Evolutionary conservation across 2,888 invertebrate genomes (phyloP), one percentile per base, ranked within the genome.

Genomic region (Drosophila melanosoma): DNA sequence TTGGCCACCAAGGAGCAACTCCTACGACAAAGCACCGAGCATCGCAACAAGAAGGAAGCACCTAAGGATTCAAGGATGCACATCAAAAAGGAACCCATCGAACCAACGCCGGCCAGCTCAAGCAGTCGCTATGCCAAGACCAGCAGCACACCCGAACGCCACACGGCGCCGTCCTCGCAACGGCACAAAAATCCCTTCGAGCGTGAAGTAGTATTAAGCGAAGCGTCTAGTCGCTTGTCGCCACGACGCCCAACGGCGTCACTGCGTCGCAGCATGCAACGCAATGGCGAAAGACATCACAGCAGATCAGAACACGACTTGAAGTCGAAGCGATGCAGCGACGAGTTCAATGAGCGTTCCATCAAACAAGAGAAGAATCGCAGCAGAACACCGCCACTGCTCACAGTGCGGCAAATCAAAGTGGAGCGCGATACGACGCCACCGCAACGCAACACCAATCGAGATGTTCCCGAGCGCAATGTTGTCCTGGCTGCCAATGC

Each of bases 1-100:
- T 51, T 89, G 52, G 90, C 83, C 52, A 79, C 74, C 4, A 81
- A 80, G 45, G 89, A 82, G 42, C 79, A 84, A 45, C 63, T 90
- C 20, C 32, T 89, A 33, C 89, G 86, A 10, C 85, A 90, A 35
- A 84, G 85, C 33, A 86, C 79, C 51, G 87, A 89, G 60, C 69
- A 88, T 48, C 82, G 74, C 26, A 76, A 59, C 60, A 75, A 75
- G 20, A 85, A 84, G 53, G 74, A 73, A 26, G 20, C 79, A 10
- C 53, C 78, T 15, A 73, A 33, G 10, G 49, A 51, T 11, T 33
- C 26, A 5, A n/a, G 20, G 0, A 4, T 60, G 23, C 51, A 62
- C 33, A 74, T 77, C 6, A 77, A 80, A 23, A 40, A 53, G 59
- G 63, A 74, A 53, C 63, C 51, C 6, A 40, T 11, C n/a, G 51